Base-by-base conservation (phyloP, 2,888 invertebrate genomes). In the Pyralis farinalis region DNA sequence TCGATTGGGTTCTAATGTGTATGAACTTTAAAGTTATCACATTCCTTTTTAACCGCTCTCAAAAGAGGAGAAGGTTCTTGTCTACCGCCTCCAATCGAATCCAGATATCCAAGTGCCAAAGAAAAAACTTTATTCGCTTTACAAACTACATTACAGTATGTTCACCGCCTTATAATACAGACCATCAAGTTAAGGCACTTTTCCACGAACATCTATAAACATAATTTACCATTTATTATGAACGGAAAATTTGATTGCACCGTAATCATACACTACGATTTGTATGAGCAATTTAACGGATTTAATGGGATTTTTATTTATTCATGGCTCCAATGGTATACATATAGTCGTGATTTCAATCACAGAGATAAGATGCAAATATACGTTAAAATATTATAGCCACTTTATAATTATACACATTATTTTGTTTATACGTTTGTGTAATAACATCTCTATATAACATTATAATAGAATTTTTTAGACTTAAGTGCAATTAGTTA, bases 281-380 rank as follows among this genome's bases (percentile, higher is more conserved):
- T 58, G 57, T 53, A 63, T 62, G 59, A 43, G 53, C 47, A 57
- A 54, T 58, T 56, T 60, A 57, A 54, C 53, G 55, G 48, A 52
- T 50, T 54, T 46, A 54, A 56, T 49, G 56, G 9, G 63, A 71
- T 70, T 73, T 71, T 79, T 78, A 80, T 81, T 74, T 80, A 83
- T 82, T 77, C 79, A 82, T 76, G 57, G 55, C 46, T 66, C 51
- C 45, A 42, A 16, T 3, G 16, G 16, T 4, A 16, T n/a, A n/a
- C 41, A 66, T 64, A 61, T 58, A 69, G 67, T 77, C 77, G 75
- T 74, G 81, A 80, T 80, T 83, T 79, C 75, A 80, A 82, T 84
- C 81, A 78, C 56, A 37, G 51, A 75, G 76, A 82, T 81, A 79
- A 72, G 58, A 61, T 55, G 63, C 61, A 74, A 71, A 65, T 53